phyloP scores from a whole-genome alignment of 2,113 vertebrate species.

The Donacobius atricapilla region DNA sequence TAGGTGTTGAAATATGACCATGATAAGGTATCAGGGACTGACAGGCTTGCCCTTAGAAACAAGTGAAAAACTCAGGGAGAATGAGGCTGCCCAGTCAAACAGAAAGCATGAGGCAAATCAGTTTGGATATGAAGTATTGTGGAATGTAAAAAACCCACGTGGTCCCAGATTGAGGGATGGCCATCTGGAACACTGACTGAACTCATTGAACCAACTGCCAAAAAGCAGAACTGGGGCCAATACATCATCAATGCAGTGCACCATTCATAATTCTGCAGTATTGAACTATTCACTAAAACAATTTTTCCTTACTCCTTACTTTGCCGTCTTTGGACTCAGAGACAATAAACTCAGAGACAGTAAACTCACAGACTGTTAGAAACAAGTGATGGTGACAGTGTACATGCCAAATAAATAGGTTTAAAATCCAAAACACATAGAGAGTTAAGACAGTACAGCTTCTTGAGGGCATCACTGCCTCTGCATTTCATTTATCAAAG shows the following conservation, averaged over 20 bases:
- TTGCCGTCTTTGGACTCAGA: background rate
- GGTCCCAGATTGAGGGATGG: background rate
- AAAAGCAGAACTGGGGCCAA: background rate
- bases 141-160: background rate
- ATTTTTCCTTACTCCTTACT: background rate
- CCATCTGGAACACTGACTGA: background rate
- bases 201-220: background rate
- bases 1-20: background rate
- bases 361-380: background rate
- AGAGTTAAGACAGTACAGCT: background rate
- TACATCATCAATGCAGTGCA: background rate
- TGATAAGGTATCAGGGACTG: background rate
- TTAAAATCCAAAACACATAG: background rate
- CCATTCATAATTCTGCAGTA: background rate
- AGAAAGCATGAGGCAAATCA: background rate
- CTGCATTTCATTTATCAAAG: background rate
- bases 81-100: background rate
- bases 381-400: background rate
- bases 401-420: background rate
- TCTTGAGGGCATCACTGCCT: background rate
- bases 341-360: background rate
- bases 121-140: background rate
- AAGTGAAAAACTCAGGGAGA: background rate
- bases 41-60: fast-evolving
- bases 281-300: background rate